These are phyloP conservation scores for Carcinoscorpius rotundicauda DNA, from an alignment of 1,140 invertebrate species.

Conservation along the genomic window DNA sequence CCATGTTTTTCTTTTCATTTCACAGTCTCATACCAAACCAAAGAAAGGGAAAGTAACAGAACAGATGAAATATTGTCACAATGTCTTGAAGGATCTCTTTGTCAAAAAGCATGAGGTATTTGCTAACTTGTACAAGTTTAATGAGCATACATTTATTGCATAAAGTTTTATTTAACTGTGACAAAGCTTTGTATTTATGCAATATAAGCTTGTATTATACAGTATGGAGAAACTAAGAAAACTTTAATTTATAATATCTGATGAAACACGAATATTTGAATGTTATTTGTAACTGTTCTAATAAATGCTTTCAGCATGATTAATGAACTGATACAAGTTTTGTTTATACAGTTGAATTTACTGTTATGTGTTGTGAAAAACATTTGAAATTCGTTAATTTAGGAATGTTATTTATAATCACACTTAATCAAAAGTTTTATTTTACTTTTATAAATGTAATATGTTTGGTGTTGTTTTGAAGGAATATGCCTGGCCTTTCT, in stretches of 20 bases:
- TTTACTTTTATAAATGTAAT: neutral
- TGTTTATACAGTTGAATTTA: no score
- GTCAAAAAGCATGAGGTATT: conserved; percentile 41
- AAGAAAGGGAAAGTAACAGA: conserved; percentile 36
- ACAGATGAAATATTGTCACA: conserved; percentile 37
- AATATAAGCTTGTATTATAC: no score
- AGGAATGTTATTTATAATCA: neutral
- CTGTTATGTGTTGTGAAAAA: neutral
- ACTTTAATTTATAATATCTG: no score
- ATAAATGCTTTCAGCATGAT: no score
- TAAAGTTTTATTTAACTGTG: no score
- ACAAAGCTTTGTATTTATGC: no score
- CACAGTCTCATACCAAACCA: conserved; percentile 26
- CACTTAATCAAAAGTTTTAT: neutral
- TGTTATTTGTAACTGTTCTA: no score
- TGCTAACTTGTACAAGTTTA: no score
- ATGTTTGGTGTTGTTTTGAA: conserved; percentile 3
- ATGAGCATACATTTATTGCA: no score
- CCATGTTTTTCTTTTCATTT: neutral
- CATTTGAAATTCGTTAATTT: neutral
- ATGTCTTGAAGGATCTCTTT: conserved; percentile 37
- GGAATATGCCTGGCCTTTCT: conserved; percentile 92
- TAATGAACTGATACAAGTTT: no score
- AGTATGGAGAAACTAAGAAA: no score
- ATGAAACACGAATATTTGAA: no score